Conservation (phyloP, 1,140 invertebrate species). For the Maconellicoccus hirsutus region DNA sequence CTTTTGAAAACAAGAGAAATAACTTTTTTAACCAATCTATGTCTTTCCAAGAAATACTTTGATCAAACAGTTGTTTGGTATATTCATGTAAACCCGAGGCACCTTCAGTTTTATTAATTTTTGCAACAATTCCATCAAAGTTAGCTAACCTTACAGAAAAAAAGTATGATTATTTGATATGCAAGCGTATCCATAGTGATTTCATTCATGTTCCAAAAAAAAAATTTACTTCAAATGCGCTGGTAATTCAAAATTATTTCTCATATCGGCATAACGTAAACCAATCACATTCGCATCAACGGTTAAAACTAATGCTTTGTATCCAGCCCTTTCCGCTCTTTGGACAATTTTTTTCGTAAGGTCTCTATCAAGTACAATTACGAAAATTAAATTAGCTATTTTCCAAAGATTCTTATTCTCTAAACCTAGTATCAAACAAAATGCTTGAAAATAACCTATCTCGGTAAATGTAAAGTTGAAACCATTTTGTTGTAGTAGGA, state of each 20-base stretch:
- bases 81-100: slow-evolving; percentile 51
- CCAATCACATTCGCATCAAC: slow-evolving; percentile 84
- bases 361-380: slow-evolving; percentile 44
- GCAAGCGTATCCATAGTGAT: not conserved
- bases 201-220: not conserved
- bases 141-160: slow-evolving; percentile 49
- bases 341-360: slow-evolving; percentile 59
- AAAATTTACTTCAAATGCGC: slow-evolving; percentile 52
- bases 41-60: slow-evolving; percentile 68
- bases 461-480: slow-evolving; percentile 81
- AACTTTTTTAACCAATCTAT: slow-evolving; percentile 69
- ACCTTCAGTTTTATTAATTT: slow-evolving; percentile 42
- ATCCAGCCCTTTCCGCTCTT: slow-evolving; percentile 74
- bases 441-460: slow-evolving; percentile 54
- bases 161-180: not conserved
- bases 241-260: slow-evolving; percentile 75
- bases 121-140: slow-evolving; percentile 47
- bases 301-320: slow-evolving; percentile 76
- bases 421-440: not conserved
- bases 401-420: not conserved
- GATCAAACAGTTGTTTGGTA: slow-evolving; percentile 60
- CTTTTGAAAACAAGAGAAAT: not conserved
- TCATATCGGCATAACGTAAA: slow-evolving; percentile 58
- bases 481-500: slow-evolving; percentile 68
- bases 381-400: not conserved